Evolutionary conservation across 2,113 vertebrate species (phyloP), one percentile per base, ranked within the genome.

Genomic region (Colinus virginianus): DNA sequence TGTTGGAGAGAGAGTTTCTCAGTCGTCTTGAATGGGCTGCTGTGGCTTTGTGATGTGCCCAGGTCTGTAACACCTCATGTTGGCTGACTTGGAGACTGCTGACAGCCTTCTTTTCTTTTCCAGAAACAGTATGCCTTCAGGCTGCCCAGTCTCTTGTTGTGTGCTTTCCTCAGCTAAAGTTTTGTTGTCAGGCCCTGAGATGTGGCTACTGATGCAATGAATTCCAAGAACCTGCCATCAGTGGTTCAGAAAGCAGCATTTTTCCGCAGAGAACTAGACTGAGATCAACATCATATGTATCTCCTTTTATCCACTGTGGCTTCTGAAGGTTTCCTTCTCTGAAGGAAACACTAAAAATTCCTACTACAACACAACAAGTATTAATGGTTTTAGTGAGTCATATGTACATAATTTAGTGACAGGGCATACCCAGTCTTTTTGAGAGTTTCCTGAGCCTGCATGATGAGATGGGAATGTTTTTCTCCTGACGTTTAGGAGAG

Each of bases 111-210:
- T 61, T 0, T 3, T 61, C 16, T n/a, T 13, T 69, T 56, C 58
- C 36, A 64, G 58, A 68, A 26, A 38, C 58, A 93, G 13, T 20
- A 64, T 64, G 71, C 71, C 58, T 66, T 46, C 34, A 22, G 0
- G 0, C 42, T 78, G 32, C 20, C n/a, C 1, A 30, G 30, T 32
- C 7, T 92, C 48, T n/a, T 42, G 25, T 32, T 22, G 43, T 45
- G 67, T 38, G 30, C 21, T 19, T 51, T 56, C 67, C 58, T 25
- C 9, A 67, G 56, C 23, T 49, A 66, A 78, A 64, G n/a, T 55
- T 55, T 13, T 5, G 0, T 0, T 84, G 56, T 16, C 46, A 72
- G 59, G 40, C 21, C 8, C 40, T 4, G 76, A 51, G 61, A 48
- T 11, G n/a, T n/a, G 55, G 26, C 36, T 66, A 68, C 22, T 78